Evolutionary conservation across 2,888 invertebrate genomes (phyloP), one percentile per base, ranked within the genome.

Genomic region (Neoscelio sp.): DNA sequence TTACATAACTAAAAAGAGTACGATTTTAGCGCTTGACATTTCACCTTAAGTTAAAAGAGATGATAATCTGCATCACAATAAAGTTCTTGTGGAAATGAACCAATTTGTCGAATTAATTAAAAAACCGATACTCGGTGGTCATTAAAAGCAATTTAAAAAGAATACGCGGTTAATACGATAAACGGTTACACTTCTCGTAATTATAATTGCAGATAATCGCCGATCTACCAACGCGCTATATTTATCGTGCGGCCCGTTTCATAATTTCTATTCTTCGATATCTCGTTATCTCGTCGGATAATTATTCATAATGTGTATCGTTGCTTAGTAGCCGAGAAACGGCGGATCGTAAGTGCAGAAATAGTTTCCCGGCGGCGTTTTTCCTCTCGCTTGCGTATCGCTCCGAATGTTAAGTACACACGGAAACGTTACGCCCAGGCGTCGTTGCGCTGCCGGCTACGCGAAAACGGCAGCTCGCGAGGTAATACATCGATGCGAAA

Each of bases 311-410:
- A 70, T 70, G 18, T 23, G 15, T 71, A 71, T 71, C 56, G 50
- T 50, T 50, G 52, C 35, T 67, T 42, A 50, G 67, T 48, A 44
- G 58, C 58, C 33, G 44, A 67, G 65, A 58, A 67, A 67, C 33
- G 35, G 65, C 13, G 18, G 58, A 58, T 60, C 40, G 52, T 35
- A 44, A 71, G 52, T 26, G 20, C 46, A 38, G 60, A 60, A 58
- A 50, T 50, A 44, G 52, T 58, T 60, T 44, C 26, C 74, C 60
- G 58, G 42, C 35, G 44, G 74, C 60, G 58, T 65, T 67, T 75
- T 75, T 75, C 60, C 38, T 65, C 74, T 58, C 60, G 74, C 60
- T 58, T 58, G 58, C 50, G 73, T 65, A 50, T 56, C 58, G 58
- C 20, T 35, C 60, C 67, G 74, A 42, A 60, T 75, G 60, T 44